Evolutionary conservation across 2,113 vertebrate species (phyloP).

Genomic region (Melanerpes formicivorus): DNA sequence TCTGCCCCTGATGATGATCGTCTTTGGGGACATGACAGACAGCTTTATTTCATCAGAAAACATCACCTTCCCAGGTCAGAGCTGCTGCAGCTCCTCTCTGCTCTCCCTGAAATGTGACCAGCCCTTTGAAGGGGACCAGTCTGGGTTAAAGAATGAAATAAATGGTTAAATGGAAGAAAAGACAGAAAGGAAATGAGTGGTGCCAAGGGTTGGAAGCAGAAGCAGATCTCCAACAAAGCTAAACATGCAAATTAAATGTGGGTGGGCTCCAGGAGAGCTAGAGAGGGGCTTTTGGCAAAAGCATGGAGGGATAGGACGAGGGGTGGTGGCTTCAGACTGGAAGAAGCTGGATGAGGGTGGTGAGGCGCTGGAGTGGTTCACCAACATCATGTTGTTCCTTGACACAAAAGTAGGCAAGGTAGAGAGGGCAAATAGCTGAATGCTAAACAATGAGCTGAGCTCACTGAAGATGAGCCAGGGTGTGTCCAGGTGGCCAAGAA

Average conservation of each 20-base stretch:
- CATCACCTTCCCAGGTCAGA: slow-evolving; percentile 70
- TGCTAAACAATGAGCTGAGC: too few relatives aligned
- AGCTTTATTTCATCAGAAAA: slow-evolving; percentile 74
- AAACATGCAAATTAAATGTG: background rate
- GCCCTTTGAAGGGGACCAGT: too few relatives aligned
- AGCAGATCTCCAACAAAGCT: background rate
- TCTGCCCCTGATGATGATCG: slow-evolving; percentile 84
- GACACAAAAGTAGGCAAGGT: background rate
- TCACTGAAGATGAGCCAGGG: too few relatives aligned
- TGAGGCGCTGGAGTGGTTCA: too few relatives aligned
- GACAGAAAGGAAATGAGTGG: background rate
- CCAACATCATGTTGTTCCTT: background rate
- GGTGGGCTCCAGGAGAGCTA: too few relatives aligned
- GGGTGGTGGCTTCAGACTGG: too few relatives aligned
- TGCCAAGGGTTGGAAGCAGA: background rate
- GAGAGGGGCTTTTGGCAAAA: too few relatives aligned
- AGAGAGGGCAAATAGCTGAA: background rate
- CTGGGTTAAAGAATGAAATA: background rate
- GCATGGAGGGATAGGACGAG: too few relatives aligned
- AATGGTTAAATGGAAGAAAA: background rate
- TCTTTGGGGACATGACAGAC: slow-evolving; percentile 91
- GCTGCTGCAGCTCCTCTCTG: background rate
- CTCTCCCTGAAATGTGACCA: too few relatives aligned
- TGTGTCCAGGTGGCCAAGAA: too few relatives aligned
- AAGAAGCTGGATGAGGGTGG: too few relatives aligned